Percentiles rank a stretch among this genome's conserved stretches.
Conservation (phyloP, 2,888 invertebrate species). For the Icerya purchasi region DNA sequence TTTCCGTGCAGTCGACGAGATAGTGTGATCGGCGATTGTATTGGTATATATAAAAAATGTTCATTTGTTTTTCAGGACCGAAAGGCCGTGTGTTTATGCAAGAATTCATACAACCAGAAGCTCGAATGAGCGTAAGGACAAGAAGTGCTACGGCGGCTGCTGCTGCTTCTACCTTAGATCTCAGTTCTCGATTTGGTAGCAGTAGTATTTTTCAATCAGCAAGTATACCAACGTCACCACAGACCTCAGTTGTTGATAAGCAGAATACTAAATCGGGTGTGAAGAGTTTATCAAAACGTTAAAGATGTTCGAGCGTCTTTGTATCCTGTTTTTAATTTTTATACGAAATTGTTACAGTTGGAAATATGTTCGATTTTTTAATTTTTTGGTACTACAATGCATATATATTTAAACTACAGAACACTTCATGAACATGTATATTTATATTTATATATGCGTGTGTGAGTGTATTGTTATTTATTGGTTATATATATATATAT, state of each 20-base stretch:
- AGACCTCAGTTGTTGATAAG: not conserved
- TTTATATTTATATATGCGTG: too few relatives aligned
- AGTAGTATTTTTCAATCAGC: not conserved
- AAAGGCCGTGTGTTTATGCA: not conserved
- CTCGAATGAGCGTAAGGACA: not conserved
- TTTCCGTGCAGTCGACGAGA: too few relatives aligned
- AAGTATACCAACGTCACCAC: not conserved
- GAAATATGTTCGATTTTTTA: not conserved
- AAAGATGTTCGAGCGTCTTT: not conserved
- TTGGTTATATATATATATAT: not conserved
- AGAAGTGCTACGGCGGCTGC: not conserved
- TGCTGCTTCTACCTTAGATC: not conserved
- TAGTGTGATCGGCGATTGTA: too few relatives aligned
- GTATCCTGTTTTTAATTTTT: too few relatives aligned
- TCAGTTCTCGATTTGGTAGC: not conserved
- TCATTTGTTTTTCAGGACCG: too few relatives aligned
- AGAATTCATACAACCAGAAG: not conserved
- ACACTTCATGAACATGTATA: too few relatives aligned
- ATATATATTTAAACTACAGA: not conserved
- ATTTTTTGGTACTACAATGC: not conserved
- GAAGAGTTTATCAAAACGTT: not conserved
- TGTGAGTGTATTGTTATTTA: too few relatives aligned
- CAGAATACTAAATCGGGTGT: not conserved
- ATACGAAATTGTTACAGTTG: too few relatives aligned
- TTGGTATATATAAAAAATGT: too few relatives aligned